phyloP scores from a whole-genome alignment of 2,797 vertebrate species.

The Chelmon rostratus region DNA sequence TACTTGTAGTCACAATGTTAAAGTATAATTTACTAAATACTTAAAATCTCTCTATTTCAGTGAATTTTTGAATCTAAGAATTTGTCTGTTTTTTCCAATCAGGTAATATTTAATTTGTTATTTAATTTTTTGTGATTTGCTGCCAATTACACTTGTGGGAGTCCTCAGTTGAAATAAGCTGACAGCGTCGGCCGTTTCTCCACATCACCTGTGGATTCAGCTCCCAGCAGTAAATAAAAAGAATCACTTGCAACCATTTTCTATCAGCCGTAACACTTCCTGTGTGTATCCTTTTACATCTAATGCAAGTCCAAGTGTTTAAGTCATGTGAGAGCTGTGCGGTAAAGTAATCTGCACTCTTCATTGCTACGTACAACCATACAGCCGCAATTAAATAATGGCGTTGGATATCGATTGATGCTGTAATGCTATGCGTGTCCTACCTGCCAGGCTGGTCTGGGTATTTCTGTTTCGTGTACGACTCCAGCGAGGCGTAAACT shows the following conservation, averaged over 20 bases:
- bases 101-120: no score
- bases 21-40: no score
- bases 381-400: neutral
- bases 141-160: neutral
- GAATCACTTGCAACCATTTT: conserved; percentile 12
- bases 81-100: no score
- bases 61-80: no score
- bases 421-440: conserved; percentile 10
- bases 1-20: no score
- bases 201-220: neutral
- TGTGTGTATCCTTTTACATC: neutral
- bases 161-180: neutral
- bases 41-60: no score
- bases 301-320: neutral
- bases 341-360: neutral
- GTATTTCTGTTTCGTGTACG: conserved; percentile 97
- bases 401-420: neutral
- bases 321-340: conserved; percentile 2
- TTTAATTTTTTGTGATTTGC: neutral
- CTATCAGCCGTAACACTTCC: neutral
- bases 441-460: conserved; percentile 96
- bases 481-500: conserved; percentile 95
- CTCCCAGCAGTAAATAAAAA: neutral
- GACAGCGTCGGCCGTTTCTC: neutral
- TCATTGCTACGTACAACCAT: neutral